Conservation (phyloP, 2,797 vertebrate species). For the Xyrichtys novacula region DNA sequence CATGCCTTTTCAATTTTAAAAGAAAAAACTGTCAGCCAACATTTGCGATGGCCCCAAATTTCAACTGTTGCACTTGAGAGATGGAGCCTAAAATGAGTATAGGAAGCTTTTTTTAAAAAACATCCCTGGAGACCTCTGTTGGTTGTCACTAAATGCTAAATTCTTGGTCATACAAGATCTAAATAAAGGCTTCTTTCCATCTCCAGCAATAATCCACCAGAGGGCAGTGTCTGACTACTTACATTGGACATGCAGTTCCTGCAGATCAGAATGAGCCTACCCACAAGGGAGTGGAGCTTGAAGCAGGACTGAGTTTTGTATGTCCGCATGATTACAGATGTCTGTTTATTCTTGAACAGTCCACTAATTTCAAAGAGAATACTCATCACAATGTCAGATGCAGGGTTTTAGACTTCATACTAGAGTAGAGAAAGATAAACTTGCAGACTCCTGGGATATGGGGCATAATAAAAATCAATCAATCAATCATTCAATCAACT, state of each 20-base stretch:
- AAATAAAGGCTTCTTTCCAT: background rate
- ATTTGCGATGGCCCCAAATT: too few species aligned
- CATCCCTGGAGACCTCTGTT: background rate
- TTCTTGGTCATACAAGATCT: background rate
- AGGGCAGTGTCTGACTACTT: conserved; percentile 10
- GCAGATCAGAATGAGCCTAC: background rate
- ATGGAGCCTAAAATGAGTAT: too few species aligned
- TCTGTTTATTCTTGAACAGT: background rate
- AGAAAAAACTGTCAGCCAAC: too few species aligned
- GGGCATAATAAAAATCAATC: background rate
- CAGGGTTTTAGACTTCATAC: background rate
- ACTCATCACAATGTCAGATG: background rate
- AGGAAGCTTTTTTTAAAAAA: too few species aligned
- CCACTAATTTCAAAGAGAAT: too few species aligned
- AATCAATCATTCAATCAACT: too few species aligned
- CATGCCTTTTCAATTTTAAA: too few species aligned
- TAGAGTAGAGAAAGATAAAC: background rate
- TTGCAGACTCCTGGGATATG: background rate
- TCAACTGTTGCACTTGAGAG: too few species aligned
- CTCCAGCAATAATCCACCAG: conserved; percentile 23
- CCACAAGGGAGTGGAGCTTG: too few species aligned
- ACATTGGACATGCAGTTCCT: background rate
- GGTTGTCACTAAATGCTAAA: background rate
- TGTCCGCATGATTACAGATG: background rate
- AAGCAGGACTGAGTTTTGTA: too few species aligned